Conservation (phyloP, 2,888 invertebrate species). For the Hirtodrosophila histrioides region DNA sequence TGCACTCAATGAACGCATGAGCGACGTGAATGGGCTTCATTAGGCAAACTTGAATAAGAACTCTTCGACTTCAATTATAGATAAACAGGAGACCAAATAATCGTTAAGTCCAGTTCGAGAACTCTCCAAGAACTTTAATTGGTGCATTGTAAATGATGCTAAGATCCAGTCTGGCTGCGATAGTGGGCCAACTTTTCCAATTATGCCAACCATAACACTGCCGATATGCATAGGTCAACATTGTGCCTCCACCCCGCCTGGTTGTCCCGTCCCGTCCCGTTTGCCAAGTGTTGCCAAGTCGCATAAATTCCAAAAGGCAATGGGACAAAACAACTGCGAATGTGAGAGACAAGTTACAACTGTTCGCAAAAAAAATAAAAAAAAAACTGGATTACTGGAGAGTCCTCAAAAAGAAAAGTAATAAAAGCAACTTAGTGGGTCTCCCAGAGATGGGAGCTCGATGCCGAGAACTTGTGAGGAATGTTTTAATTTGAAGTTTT, state of each 20-base stretch:
- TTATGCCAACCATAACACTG: constrained; percentile 50
- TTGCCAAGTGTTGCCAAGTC: constrained; percentile 51
- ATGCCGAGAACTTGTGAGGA: constrained; percentile 51
- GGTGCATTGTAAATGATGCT: constrained; percentile 25
- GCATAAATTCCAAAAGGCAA: constrained; percentile 60
- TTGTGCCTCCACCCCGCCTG: constrained; percentile 3
- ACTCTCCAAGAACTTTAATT: constrained; percentile 38
- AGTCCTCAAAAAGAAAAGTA: constrained; percentile 12
- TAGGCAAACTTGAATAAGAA: too few species aligned
- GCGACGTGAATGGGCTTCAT: too few species aligned
- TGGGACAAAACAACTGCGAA: constrained; percentile 17
- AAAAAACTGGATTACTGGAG: not conserved
- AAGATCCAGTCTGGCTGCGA: constrained; percentile 23
- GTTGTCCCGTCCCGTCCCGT: not conserved
- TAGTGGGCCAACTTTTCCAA: constrained; percentile 60
- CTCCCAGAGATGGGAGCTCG: constrained; percentile 19
- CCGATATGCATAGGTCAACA: constrained; percentile 8
- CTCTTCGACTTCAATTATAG: constrained; percentile 24
- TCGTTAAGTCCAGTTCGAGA: constrained; percentile 23
- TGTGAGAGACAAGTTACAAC: constrained; percentile 33
- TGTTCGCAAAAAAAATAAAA: constrained; percentile 1
- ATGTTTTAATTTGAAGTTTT: constrained; percentile 75
- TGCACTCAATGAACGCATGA: too few species aligned
- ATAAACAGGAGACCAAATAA: constrained; percentile 30
- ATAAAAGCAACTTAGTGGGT: constrained; percentile 19